These are phyloP conservation scores for Natator depressus DNA, from an alignment of 2,113 vertebrate genomes.

Conservation along the genomic window DNA sequence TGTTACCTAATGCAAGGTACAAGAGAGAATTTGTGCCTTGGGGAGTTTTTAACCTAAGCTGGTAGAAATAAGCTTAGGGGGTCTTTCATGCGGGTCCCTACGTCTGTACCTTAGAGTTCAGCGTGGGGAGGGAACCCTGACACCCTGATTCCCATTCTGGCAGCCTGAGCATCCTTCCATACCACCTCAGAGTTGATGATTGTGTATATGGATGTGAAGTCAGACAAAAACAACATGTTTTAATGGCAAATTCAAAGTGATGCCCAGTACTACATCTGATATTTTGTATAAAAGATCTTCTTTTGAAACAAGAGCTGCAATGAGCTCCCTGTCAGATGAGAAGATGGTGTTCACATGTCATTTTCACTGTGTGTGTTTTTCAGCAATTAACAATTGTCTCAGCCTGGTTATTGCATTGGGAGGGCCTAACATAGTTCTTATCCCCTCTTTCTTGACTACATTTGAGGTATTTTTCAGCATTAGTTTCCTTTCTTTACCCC, in stretches of 20 bases:
- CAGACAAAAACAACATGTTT: background rate
- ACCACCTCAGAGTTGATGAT: background rate
- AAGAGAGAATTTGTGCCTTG: too few relatives aligned
- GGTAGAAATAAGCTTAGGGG: too few relatives aligned
- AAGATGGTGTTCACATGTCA: background rate
- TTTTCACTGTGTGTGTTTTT: background rate
- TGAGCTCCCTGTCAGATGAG: background rate
- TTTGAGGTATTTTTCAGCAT: background rate
- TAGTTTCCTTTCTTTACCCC: background rate
- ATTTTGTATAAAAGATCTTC: background rate
- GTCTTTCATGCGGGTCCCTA: too few relatives aligned
- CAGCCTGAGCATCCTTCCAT: background rate
- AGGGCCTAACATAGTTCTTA: background rate
- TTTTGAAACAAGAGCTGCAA: background rate
- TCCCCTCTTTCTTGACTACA: background rate
- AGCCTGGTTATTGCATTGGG: background rate
- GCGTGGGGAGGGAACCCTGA: too few relatives aligned
- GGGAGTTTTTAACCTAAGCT: too few relatives aligned
- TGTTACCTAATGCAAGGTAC: too few relatives aligned
- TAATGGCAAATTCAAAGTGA: background rate
- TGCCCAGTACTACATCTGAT: background rate
- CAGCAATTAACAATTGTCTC: background rate
- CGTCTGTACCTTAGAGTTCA: too few relatives aligned
- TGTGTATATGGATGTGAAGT: background rate
- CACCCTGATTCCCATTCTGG: background rate